Evolutionary conservation across 64 coral and sea anemone species (phyloP), one percentile per base, ranked within the genome.

Genomic region (Porites australiensis): DNA sequence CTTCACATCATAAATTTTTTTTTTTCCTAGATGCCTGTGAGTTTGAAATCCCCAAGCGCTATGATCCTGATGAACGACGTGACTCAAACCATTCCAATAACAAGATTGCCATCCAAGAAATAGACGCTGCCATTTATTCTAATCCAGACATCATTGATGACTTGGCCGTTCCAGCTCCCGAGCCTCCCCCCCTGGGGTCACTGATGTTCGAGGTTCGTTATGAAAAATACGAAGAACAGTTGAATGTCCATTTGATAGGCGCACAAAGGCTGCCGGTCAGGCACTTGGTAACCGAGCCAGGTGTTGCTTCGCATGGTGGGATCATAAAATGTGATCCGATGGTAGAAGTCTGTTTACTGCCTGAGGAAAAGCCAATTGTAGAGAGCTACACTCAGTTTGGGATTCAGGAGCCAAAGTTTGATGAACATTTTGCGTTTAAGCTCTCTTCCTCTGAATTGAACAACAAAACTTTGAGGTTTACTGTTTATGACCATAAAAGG

Each of bases 1-100:
- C 27, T 37, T 37, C 27, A 37, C 27, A 37, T 37, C n/a, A 13
- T 48, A 48, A 15, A 0, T 16, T 16, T n/a, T 18, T 9, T 43
- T 65, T 11, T 2, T 45, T 83, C 9, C 8, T 50, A 96, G 95
- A 45, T 61, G 60, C 87, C 20, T 64, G 66, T n/a, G 72, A 93
- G 45, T 96, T 96, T 60, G 64, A 73, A 53, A 93, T 96, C 44
- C 95, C 95, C 19, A 96, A 96, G 78, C 60, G 54, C 22, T 96
- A 96, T 48, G 79, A 93, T 14, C 95, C 95, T 0, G 71, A 86
- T 52, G 72, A 95, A 79, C 49, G 95, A 63, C 79, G 72, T 10
- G 62, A 69, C n/a, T 93, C 91, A 8, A 77, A 18, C 49, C 61
- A 22, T 70, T 88, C 86, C 53, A 63, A 45, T 70, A 52, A 59